A percentile compares a stretch with the other conserved stretches of the same genome.
Conservation (phyloP, 2,888 invertebrate genomes). For the Cyaniris semiargus region DNA sequence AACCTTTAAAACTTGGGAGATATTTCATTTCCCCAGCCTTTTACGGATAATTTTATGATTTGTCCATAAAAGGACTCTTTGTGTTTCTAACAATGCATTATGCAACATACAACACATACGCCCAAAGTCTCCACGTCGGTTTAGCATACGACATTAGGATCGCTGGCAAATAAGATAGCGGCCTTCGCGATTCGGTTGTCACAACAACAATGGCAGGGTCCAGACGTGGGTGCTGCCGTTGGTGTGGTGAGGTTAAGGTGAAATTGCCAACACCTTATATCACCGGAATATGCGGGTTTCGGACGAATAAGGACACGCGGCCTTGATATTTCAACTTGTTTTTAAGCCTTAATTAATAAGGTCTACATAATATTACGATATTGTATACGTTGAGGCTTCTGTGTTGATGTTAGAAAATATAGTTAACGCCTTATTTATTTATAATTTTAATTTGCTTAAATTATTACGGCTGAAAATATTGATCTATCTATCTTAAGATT, state of each 20-base stretch:
- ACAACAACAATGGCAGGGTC: conserved; percentile 12
- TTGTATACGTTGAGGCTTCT: not conserved
- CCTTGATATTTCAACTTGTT: conserved; percentile 13
- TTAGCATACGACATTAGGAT: conserved; percentile 19
- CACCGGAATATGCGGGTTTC: not conserved
- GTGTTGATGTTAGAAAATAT: not conserved
- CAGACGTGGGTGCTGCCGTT: not conserved
- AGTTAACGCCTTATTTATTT: not conserved
- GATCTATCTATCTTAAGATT: not conserved
- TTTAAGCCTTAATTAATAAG: not conserved
- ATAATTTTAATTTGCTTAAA: not conserved
- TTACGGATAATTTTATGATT: not conserved
- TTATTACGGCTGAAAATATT: not conserved
- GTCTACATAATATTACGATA: not conserved
- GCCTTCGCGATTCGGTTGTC: conserved; percentile 10
- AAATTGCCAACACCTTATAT: conserved; percentile 19
- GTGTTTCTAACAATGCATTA: conserved; percentile 7
- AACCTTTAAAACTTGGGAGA: not conserved
- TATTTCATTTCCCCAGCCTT: not conserved
- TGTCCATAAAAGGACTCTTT: not conserved
- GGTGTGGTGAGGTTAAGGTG: conserved; percentile 22
- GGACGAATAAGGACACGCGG: conserved; percentile 3
- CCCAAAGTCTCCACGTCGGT: not conserved
- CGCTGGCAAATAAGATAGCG: conserved; percentile 22
- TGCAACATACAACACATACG: not conserved